Evolutionary conservation across 2,797 vertebrate genomes (phyloP), one percentile per base, ranked within the genome.

Genomic region (Micrastur ruficollis): DNA sequence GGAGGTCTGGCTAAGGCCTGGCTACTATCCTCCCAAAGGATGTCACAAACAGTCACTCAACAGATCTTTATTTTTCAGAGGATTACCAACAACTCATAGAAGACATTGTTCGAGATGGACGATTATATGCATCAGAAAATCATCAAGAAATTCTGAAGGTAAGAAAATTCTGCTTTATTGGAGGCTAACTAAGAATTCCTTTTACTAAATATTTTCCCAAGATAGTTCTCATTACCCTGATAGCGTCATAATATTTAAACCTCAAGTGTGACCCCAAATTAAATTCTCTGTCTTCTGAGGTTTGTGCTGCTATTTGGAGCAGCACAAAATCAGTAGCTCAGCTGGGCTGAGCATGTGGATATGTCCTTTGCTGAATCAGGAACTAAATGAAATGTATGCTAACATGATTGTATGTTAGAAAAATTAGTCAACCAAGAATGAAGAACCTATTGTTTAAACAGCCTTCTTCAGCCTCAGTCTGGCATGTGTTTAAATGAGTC

Each of bases 121-220:
- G 99, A 75, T 98, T 99, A 84, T 99, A 99, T 1, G 99, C 99
- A 86, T 99, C 99, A 3, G 99, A 99, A 98, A 99, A 99, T 94
- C 99, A 99, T 97, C 99, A 99, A 97, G 99, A 99, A 96, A 99
- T 99, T 93, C 96, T 99, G 94, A 99, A 99, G 98, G 99, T 99
- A 97, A 81, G 98, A 96, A 66, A 90, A 42, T 36, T 59, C 71
- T 92, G 29, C 62, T 92, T 89, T 85, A 58, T 52, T 29, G 65
- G 21, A 75, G 40, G 23, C 63, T 56, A 58, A 66, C 10, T 52
- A 90, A 71, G 6, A 89, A 73, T 53, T 84, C 44, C 19, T 89
- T 85, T 73, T 62, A 15, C 58, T 40, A 53, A 42, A 6, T 42
- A 34, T 78, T 88, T 94, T 86, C 56, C 52, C 26, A 32, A 79